phyloP scores from a whole-genome alignment of 2,888 invertebrate species.

The Drosophila mettleri region DNA sequence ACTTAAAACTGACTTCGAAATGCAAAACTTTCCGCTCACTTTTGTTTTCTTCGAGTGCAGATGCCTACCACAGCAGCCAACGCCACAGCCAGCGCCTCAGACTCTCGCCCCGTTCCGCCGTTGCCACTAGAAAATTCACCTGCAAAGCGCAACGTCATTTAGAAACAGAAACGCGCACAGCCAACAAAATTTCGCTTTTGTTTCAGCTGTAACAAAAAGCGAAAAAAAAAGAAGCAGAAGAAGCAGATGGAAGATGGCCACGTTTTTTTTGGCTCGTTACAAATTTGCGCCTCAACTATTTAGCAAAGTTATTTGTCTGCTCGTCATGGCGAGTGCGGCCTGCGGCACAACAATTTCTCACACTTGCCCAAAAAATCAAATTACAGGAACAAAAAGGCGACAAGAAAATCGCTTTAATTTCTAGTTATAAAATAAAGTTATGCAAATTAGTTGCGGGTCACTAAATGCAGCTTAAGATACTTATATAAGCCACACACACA shows the following conservation, averaged over 20 bases:
- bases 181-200: conserved; percentile 57
- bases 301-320: conserved; percentile 45
- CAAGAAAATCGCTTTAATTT: conserved; percentile 27
- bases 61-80: no score
- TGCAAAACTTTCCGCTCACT: conserved; percentile 8
- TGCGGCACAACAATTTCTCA: conserved; percentile 36
- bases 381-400: conserved; percentile 31
- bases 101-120: no score
- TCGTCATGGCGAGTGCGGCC: conserved; percentile 8
- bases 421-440: conserved; percentile 41
- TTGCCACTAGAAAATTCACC: conserved; percentile 47
- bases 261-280: conserved; percentile 49
- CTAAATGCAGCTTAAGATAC: conserved; percentile 43
- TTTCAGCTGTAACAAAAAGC: conserved; percentile 32
- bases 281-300: conserved; percentile 52
- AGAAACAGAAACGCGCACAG: conserved; percentile 25
- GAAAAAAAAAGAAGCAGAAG: background rate
- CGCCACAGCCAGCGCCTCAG: no score
- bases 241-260: conserved; percentile 13
- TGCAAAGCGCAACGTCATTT: conserved; percentile 31
- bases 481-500: conserved; percentile 22
- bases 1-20: background rate
- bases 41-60: conserved; percentile 13
- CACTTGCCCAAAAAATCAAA: conserved; percentile 34
- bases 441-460: conserved; percentile 40